Evolutionary conservation across 1,140 invertebrate species (phyloP), one percentile per base, ranked within the genome.

Genomic region (Drosophila suzukii): DNA sequence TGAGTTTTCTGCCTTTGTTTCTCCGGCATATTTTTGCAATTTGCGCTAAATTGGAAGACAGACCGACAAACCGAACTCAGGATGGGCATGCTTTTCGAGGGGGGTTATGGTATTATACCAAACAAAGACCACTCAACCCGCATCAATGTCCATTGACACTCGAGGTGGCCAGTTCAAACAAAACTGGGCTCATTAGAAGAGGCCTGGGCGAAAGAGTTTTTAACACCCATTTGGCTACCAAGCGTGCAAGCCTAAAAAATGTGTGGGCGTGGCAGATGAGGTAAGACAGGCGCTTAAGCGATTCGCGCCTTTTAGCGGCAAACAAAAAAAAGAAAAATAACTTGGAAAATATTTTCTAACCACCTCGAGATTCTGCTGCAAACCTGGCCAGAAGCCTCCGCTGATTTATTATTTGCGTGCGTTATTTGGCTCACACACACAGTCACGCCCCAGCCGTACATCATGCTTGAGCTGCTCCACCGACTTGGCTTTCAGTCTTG

Each of bases 341-440:
- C 80, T 75, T 77, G 55, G 27, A 62, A 75, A 79, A 76, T 79
- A 79, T 83, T 83, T 88, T 88, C 83, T 86, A 88, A 86, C 71
- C 43, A 73, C 58, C 2, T 12, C 15, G 10, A 11, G 27, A 13
- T 43, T n/a, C 13, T 15, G 20, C 41, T 11, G 39, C 57, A 53
- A 34, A 32, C 47, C 63, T 39, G 49, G 34, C 43, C 49, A 27
- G 46, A 39, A 43, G 49, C 68, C 50, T 49, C 34, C 32, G 32
- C 75, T 86, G 83, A 86, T 86, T 86, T 86, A 86, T 88, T 86
- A 75, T 86, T 86, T 82, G 78, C 67, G 68, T 78, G 81, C 75
- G 77, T 81, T 84, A 81, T 84, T 80, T 85, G 72, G 81, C 73
- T 78, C 74, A 85, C 76, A 88, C 82, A 78, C 65, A 56, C 50